phyloP scores from a whole-genome alignment of 2,888 invertebrate species.

The Notodonta dromedarius region DNA sequence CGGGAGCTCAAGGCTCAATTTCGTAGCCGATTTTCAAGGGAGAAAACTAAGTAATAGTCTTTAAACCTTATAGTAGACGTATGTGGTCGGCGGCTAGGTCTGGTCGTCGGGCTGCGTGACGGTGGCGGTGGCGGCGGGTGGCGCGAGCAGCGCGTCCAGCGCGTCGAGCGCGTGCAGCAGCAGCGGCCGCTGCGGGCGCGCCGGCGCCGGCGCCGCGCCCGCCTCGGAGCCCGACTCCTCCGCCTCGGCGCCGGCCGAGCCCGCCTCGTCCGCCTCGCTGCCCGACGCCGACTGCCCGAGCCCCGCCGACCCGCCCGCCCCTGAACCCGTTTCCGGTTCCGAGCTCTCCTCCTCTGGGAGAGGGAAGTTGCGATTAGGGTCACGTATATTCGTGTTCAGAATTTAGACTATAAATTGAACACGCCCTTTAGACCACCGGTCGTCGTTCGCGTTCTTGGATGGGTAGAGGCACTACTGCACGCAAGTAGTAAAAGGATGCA shows the following conservation, averaged over 20 bases:
- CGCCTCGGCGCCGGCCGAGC: background rate
- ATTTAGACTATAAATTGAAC: too few relatives aligned
- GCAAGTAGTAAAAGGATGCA: too few relatives aligned
- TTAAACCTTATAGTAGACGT: conserved; percentile 15
- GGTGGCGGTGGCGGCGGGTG: conserved; percentile 21
- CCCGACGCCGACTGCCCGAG: conserved; percentile 18
- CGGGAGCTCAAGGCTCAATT: too few relatives aligned
- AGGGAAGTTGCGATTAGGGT: background rate
- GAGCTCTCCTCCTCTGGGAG: conserved; percentile 59
- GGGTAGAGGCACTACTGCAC: too few relatives aligned
- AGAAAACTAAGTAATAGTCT: background rate
- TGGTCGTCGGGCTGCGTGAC: conserved; percentile 36
- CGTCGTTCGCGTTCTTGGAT: too few relatives aligned
- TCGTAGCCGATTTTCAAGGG: background rate
- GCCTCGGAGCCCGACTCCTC: conserved; percentile 23
- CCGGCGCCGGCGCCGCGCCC: conserved; percentile 3
- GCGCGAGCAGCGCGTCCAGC: conserved; percentile 36
- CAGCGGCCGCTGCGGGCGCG: conserved; percentile 37
- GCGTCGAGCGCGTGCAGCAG: conserved; percentile 48
- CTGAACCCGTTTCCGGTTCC: conserved; percentile 47
- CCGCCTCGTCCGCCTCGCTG: conserved; percentile 29
- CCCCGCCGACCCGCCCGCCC: conserved; percentile 20
- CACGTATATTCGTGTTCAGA: too few relatives aligned
- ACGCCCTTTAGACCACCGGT: too few relatives aligned
- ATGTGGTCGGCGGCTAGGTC: conserved; percentile 24